Conservation (phyloP, 2,888 invertebrate species). For the Troides helena region DNA sequence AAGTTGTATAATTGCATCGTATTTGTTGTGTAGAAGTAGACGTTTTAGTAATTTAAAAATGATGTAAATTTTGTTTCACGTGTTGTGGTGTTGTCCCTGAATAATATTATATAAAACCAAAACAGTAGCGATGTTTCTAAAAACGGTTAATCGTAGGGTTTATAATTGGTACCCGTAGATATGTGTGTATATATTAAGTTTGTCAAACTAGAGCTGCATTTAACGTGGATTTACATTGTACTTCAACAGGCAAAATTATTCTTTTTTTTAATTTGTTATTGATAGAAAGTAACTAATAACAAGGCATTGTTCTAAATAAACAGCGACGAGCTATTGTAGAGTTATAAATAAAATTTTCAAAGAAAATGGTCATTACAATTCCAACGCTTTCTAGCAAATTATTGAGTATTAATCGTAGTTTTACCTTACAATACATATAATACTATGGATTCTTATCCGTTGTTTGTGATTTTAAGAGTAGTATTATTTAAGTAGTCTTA, state of each 20-base stretch:
- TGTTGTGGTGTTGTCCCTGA: neutral
- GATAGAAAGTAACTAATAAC: neutral
- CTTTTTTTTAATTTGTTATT: neutral
- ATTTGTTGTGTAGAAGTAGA: neutral
- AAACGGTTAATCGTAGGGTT: neutral
- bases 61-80: neutral
- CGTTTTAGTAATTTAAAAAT: no score
- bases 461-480: conserved; percentile 46
- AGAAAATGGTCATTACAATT: conserved; percentile 32
- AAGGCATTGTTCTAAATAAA: neutral
- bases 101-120: neutral
- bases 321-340: neutral
- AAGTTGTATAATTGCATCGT: neutral
- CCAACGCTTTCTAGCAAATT: conserved; percentile 27
- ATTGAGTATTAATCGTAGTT: conserved; percentile 32
- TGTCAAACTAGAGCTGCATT: conserved; percentile 9
- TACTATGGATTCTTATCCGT: conserved; percentile 41
- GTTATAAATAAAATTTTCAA: conserved; percentile 30
- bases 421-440: conserved; percentile 55
- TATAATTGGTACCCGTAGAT: neutral
- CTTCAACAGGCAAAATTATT: neutral
- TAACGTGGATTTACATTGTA: neutral
- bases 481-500: conserved; percentile 33
- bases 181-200: neutral
- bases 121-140: neutral